A percentile compares a stretch with the other conserved stretches of the same genome.
These are phyloP conservation scores for Achlya flavicornis DNA, from an alignment of 2,888 invertebrate genomes.

Conservation along the genomic window DNA sequence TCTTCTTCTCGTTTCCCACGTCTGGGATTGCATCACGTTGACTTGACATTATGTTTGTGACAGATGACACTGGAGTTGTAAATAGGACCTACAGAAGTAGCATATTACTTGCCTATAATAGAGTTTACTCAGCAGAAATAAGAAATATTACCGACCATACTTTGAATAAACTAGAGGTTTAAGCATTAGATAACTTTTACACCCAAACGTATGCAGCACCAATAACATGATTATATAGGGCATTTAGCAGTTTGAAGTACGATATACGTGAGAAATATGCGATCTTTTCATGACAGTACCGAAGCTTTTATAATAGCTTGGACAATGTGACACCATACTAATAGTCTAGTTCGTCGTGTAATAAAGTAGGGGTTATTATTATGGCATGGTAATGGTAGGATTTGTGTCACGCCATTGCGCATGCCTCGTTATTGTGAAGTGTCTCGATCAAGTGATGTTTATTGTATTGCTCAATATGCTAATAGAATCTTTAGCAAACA, in stretches of 20 bases:
- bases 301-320: too few relatives aligned
- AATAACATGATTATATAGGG: too few relatives aligned
- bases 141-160: too few relatives aligned
- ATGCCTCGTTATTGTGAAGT: conserved; percentile 11
- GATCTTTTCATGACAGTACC: too few relatives aligned
- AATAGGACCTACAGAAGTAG: background rate
- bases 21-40: conserved; percentile 60
- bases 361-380: conserved; percentile 15
- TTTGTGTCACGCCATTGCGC: conserved; percentile 57
- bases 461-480: conserved; percentile 38
- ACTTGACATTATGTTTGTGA: conserved; percentile 65
- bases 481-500: conserved; percentile 36
- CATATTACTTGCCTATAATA: background rate
- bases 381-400: conserved; percentile 34
- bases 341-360: conserved; percentile 10
- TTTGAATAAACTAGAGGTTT: too few relatives aligned
- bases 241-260: too few relatives aligned
- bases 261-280: too few relatives aligned
- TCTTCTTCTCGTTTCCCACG: conserved; percentile 68
- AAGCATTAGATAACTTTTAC: too few relatives aligned
- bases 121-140: too few relatives aligned
- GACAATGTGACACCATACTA: background rate
- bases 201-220: too few relatives aligned
- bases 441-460: conserved; percentile 33
- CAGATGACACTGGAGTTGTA: background rate